These are phyloP conservation scores for Pangasianodon hypophthalmus DNA, from an alignment of 2,113 vertebrate genomes.

Conservation along the genomic window DNA sequence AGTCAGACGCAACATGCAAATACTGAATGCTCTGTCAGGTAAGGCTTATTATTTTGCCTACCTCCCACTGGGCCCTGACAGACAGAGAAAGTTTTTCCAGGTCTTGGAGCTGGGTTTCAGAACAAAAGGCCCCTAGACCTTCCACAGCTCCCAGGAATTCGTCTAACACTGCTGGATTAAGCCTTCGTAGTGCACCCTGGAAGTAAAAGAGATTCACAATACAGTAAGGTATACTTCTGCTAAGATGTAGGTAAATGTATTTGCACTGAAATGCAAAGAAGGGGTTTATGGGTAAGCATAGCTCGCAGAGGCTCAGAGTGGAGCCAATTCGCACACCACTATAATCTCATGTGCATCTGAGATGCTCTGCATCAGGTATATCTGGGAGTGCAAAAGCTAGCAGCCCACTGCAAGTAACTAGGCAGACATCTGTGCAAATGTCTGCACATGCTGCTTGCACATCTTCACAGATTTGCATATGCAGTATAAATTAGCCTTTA, in stretches of 20 bases:
- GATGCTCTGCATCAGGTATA: too few species aligned
- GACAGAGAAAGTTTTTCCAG: constrained; percentile 74
- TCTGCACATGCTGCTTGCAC: neutral
- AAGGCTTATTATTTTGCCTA: constrained; percentile 57
- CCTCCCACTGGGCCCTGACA: constrained; percentile 84
- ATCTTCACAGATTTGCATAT: neutral
- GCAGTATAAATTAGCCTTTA: neutral
- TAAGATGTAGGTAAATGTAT: neutral
- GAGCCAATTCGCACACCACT: neutral
- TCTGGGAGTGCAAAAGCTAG: neutral
- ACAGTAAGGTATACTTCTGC: neutral
- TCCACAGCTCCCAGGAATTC: constrained; percentile 82
- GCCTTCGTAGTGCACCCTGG: constrained; percentile 77
- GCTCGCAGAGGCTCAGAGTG: neutral
- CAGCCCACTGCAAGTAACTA: neutral
- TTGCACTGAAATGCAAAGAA: neutral
- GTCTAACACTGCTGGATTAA: constrained; percentile 74
- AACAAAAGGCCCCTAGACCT: constrained; percentile 72
- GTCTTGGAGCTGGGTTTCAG: constrained; percentile 65
- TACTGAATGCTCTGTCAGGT: neutral
- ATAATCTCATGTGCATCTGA: neutral
- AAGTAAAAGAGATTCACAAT: constrained; percentile 20
- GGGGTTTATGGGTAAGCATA: neutral
- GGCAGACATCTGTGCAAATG: neutral
- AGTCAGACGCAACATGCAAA: constrained; percentile 6